A percentile compares a stretch with the other conserved stretches of the same genome.
phyloP scores from a whole-genome alignment of 2,888 invertebrate genomes.

The Caenorhabditis imperialis region DNA sequence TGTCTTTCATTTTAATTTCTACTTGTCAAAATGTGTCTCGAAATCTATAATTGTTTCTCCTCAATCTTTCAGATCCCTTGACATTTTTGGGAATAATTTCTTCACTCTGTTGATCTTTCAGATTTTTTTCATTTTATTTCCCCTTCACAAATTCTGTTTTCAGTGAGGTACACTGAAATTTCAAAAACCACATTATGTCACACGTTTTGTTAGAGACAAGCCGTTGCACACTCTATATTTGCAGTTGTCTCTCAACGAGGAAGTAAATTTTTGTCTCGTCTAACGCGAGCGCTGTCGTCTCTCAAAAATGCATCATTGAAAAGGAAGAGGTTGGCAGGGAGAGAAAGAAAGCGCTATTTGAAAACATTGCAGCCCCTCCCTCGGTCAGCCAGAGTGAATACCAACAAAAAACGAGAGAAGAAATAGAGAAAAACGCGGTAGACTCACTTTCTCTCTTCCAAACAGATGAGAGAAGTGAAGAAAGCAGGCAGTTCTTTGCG shows the following conservation, averaged over 20 bases:
- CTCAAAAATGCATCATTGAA: slow-evolving; percentile 30
- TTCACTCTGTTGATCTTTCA: too few relatives aligned
- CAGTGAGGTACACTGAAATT: slow-evolving; percentile 1
- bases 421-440: slow-evolving; percentile 3
- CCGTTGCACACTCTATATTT: slow-evolving; percentile 3
- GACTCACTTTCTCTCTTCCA: slow-evolving; percentile 29
- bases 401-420: background rate
- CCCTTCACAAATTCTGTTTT: too few relatives aligned
- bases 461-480: too few relatives aligned
- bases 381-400: slow-evolving; percentile 4
- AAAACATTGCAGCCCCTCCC: slow-evolving; percentile 10
- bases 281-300: slow-evolving; percentile 21
- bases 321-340: slow-evolving; percentile 35
- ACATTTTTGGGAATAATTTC: too few relatives aligned
- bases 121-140: too few relatives aligned
- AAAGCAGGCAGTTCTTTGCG: slow-evolving; percentile 30
- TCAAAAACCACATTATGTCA: slow-evolving; percentile 26
- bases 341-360: slow-evolving; percentile 19
- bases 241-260: slow-evolving; percentile 32
- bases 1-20: too few relatives aligned
- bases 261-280: slow-evolving; percentile 29
- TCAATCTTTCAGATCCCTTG: too few relatives aligned
- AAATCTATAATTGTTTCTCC: too few relatives aligned
- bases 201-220: background rate
- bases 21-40: too few relatives aligned